A percentile compares a stretch with the other conserved stretches of the same genome.
Evolutionary conservation across 2,797 vertebrate genomes (phyloP).

Genomic region (Poecilia picta): DNA sequence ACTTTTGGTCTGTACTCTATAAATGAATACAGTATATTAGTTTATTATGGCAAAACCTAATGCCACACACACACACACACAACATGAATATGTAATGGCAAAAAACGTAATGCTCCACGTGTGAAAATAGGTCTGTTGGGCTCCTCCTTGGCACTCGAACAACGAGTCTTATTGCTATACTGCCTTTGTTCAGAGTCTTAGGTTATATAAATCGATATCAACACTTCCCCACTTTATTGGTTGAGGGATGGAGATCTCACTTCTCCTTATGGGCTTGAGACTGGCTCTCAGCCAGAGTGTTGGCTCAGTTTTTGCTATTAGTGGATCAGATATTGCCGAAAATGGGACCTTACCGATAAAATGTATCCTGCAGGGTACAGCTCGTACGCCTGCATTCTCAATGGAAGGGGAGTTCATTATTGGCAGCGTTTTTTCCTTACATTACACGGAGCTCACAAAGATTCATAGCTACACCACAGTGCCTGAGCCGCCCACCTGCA

Average conservation of each 20-base stretch:
- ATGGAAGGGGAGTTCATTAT: constrained; percentile 16
- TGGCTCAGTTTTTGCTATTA: constrained; percentile 14
- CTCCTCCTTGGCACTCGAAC: too few species aligned
- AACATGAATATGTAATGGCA: too few species aligned
- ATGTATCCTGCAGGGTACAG: not conserved
- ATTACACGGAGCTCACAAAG: constrained; percentile 42
- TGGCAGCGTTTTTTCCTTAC: constrained; percentile 68
- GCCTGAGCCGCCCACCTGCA: constrained; percentile 60
- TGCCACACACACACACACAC: too few species aligned
- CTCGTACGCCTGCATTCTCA: not conserved
- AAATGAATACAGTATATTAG: too few species aligned
- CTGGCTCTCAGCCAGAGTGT: constrained; percentile 16
- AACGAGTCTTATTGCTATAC: too few species aligned
- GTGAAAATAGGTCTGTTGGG: too few species aligned
- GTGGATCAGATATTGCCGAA: not conserved
- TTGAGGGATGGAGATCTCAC: constrained; percentile 21
- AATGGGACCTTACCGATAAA: not conserved
- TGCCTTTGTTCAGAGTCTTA: not conserved
- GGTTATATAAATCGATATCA: constrained; percentile 38
- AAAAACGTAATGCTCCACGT: too few species aligned
- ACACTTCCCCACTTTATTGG: not conserved
- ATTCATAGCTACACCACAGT: constrained; percentile 50
- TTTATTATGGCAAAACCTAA: too few species aligned
- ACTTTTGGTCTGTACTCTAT: too few species aligned
- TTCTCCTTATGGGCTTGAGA: not conserved